Conservation (phyloP, 2,888 invertebrate genomes). For the Sceliomorpha sp. region DNA sequence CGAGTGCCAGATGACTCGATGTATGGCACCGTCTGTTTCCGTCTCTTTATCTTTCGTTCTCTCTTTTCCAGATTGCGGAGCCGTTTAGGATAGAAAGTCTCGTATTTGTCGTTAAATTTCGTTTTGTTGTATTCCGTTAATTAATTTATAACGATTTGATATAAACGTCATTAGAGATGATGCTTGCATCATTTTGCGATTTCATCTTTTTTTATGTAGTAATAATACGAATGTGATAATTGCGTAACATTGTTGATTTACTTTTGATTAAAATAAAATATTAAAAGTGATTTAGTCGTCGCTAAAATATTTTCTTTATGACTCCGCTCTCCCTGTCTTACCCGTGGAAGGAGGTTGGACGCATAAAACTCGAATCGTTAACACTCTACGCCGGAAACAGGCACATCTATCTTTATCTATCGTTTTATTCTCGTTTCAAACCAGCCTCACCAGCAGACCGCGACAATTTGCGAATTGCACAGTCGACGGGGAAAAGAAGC, state of each 20-base stretch:
- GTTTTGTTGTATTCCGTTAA: no score
- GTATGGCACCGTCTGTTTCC: constrained; percentile 57
- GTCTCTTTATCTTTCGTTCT: constrained; percentile 49
- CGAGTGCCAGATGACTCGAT: constrained; percentile 77
- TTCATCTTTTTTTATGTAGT: no score
- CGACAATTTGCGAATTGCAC: constrained; percentile 27
- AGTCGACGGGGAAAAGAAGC: not conserved
- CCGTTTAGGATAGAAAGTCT: no score
- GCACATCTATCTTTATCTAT: constrained; percentile 76
- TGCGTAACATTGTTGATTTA: no score
- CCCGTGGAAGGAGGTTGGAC: constrained; percentile 30
- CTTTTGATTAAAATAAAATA: no score
- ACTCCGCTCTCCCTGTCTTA: not conserved
- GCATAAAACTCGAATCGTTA: constrained; percentile 76
- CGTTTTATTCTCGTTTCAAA: constrained; percentile 34
- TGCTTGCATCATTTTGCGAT: no score
- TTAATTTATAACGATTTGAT: no score
- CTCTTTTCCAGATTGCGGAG: constrained; percentile 31
- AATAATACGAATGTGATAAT: no score
- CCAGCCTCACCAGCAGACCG: constrained; percentile 9
- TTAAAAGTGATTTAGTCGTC: not conserved
- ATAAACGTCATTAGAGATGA: no score
- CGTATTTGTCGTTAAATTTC: no score
- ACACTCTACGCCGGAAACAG: constrained; percentile 78
- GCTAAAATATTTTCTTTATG: not conserved